These are phyloP conservation scores for Leptinotarsa defecta DNA, from an alignment of 1,140 invertebrate species.

Conservation along the genomic window DNA sequence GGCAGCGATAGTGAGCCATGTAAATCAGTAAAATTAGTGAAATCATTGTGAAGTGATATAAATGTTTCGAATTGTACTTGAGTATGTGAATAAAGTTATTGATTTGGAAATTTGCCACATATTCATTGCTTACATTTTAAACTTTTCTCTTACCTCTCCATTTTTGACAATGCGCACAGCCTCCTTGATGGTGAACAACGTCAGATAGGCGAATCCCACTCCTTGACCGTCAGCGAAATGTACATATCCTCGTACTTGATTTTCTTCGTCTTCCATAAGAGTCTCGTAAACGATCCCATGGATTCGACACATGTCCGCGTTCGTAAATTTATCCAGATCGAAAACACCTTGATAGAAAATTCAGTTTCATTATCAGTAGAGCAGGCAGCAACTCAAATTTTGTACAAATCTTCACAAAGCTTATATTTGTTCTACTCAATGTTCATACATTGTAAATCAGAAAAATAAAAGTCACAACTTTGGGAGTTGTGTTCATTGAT, in stretches of 20 bases:
- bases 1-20: too few relatives aligned
- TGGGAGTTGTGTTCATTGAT: too few relatives aligned
- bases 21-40: too few relatives aligned
- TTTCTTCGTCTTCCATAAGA: conserved; percentile 81
- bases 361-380: background rate
- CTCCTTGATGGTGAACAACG: conserved; percentile 76
- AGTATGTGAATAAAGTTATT: too few relatives aligned
- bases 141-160: conserved; percentile 65
- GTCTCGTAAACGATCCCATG: conserved; percentile 80
- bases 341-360: conserved; percentile 67
- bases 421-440: too few relatives aligned
- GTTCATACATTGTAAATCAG: too few relatives aligned
- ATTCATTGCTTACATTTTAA: background rate
- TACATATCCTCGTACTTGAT: conserved; percentile 73
- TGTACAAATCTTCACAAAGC: too few relatives aligned
- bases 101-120: background rate
- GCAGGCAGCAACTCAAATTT: too few relatives aligned
- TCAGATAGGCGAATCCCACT: conserved; percentile 74
- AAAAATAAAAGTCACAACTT: too few relatives aligned
- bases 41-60: too few relatives aligned
- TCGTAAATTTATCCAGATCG: conserved; percentile 77
- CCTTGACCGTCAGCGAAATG: conserved; percentile 75
- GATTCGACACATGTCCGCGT: conserved; percentile 78
- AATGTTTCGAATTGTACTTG: too few relatives aligned
- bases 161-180: conserved; percentile 79